Evolutionary conservation across 2,888 invertebrate species (phyloP).

Genomic region (Miltochrista miniata): DNA sequence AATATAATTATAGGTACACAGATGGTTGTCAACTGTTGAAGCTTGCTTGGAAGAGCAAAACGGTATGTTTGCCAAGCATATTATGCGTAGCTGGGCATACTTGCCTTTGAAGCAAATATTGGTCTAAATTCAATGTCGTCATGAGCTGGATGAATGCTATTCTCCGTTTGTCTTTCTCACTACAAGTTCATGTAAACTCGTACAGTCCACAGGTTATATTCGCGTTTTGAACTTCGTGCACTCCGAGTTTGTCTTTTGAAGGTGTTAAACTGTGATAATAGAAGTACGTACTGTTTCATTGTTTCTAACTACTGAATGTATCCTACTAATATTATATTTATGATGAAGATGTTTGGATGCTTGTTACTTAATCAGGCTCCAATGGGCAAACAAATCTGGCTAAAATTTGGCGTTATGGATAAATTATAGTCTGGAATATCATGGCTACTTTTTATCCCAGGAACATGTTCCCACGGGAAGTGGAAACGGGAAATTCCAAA

Average conservation of each 20-base stretch:
- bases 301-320: no score
- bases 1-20: no score
- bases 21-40: constrained; percentile 27
- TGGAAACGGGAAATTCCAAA: no score
- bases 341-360: no score
- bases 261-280: background rate
- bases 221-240: constrained; percentile 28
- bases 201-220: constrained; percentile 47
- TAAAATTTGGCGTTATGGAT: no score
- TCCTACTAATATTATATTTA: no score
- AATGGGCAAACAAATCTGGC: no score
- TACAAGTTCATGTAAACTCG: constrained; percentile 51
- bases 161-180: constrained; percentile 59
- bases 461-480: no score
- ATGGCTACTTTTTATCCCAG: no score
- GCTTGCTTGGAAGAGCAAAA: constrained; percentile 29
- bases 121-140: constrained; percentile 59
- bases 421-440: no score
- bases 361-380: no score
- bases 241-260: constrained; percentile 25
- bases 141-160: constrained; percentile 59
- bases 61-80: constrained; percentile 36
- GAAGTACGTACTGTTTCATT: no score
- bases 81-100: constrained; percentile 8
- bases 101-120: constrained; percentile 54